These are phyloP conservation scores for Brienomyrus brachyistius DNA, from an alignment of 2,113 vertebrate genomes.

Conservation along the genomic window DNA sequence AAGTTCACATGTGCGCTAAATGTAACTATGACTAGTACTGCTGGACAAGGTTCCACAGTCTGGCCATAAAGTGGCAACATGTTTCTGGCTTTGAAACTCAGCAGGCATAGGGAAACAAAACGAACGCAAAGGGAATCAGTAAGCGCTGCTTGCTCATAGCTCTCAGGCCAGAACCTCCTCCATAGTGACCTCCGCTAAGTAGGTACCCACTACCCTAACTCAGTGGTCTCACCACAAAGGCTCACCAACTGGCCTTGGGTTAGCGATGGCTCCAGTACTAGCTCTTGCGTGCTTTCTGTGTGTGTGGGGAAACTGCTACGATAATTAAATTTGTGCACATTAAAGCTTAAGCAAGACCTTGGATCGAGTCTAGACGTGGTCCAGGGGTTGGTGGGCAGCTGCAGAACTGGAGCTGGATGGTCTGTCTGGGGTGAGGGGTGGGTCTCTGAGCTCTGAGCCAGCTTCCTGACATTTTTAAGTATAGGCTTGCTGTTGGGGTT, in stretches of 20 bases:
- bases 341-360: slow-evolving; percentile 17
- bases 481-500: slow-evolving; percentile 56
- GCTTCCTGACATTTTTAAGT: slow-evolving; percentile 44
- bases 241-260: background rate
- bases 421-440: slow-evolving; percentile 39
- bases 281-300: slow-evolving; percentile 1
- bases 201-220: background rate
- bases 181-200: background rate
- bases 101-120: background rate
- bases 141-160: background rate
- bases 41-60: background rate
- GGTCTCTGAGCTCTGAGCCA: background rate
- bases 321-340: slow-evolving; percentile 9
- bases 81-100: background rate
- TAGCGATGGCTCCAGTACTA: background rate
- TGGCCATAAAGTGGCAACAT: background rate
- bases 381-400: slow-evolving; percentile 27
- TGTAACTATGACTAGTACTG: background rate
- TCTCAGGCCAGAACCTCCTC: background rate
- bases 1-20: background rate
- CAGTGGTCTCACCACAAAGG: background rate
- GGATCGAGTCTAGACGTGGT: slow-evolving; percentile 20
- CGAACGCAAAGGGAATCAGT: background rate
- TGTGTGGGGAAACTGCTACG: slow-evolving; percentile 26
- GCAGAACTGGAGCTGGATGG: background rate